A percentile compares a stretch with the other conserved stretches of the same genome.
phyloP scores from a whole-genome alignment of 2,888 invertebrate genomes.

The Euplagia quadripunctaria region DNA sequence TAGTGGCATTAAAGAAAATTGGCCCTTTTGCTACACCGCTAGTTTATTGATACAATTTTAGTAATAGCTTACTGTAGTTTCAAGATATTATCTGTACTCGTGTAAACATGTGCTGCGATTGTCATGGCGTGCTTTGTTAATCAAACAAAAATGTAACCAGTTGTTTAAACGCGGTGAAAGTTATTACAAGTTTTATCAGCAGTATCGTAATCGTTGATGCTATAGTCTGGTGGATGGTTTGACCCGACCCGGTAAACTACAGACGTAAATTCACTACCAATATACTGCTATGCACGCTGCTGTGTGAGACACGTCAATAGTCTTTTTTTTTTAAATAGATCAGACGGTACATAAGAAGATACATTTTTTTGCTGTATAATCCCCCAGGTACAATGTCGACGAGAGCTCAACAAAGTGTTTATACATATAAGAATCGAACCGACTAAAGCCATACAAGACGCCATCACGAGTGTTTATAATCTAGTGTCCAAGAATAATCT shows the following conservation, averaged over 20 bases:
- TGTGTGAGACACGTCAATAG: too few relatives aligned
- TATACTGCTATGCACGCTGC: background rate
- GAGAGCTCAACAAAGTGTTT: too few relatives aligned
- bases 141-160: constrained; percentile 30
- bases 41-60: constrained; percentile 62
- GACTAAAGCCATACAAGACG: too few relatives aligned
- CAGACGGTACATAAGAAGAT: too few relatives aligned
- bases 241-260: background rate
- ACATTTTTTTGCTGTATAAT: too few relatives aligned
- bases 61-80: constrained; percentile 42
- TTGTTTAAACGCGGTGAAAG: constrained; percentile 17
- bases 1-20: constrained; percentile 69
- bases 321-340: too few relatives aligned
- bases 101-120: constrained; percentile 25
- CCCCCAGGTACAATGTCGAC: too few relatives aligned
- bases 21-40: constrained; percentile 63
- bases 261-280: background rate
- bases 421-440: too few relatives aligned
- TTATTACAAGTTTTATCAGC: constrained; percentile 6
- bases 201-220: background rate
- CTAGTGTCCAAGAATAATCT: too few relatives aligned
- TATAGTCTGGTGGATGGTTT: background rate
- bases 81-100: constrained; percentile 40
- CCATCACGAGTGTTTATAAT: too few relatives aligned
- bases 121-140: constrained; percentile 28